Base-by-base conservation (phyloP, 2,797 vertebrate genomes). In the Spinus olivaceus region DNA sequence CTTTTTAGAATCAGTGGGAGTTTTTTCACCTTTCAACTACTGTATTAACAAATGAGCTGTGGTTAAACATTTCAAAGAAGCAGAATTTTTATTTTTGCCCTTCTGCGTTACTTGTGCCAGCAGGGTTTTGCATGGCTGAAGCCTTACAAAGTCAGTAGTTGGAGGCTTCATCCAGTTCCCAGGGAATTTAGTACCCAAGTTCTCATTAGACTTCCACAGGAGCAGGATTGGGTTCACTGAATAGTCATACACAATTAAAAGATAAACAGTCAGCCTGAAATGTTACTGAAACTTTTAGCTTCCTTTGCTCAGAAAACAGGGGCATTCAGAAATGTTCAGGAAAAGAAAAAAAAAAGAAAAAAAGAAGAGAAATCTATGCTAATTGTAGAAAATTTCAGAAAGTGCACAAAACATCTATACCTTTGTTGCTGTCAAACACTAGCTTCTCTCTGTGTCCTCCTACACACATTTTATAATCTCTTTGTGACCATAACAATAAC, bases 71-170 rank as follows among this genome's bases (percentile, higher is more conserved):
- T 88, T 86, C 84, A 91, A 50, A 83, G 63, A 63, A 63, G 74
- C 44, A 83, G 90, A 93, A 86, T 89, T 91, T 94, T 93, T 93
- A 88, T 78, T 94, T 92, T 88, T 96, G 39, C 86, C 94, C 50
- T 74, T 89, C 57, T 35, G 63, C 2, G 0, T 86, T 88, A 41
- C 88, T 94, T 71, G 91, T 96, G 91, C 88, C 95, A 96, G 88
- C 77, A 90, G 91, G 81, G 96, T 91, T 96, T 95, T 96, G 88
- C 96, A 96, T 91, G 94, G 92, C 90, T 96, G 94, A 86, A 94
- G 95, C 87, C 82, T 94, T 81, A 96, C 95, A 96, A 95, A 96
- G 85, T 94, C 90, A 51, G 63, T 64, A 79, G 72, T 70, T 86
- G 85, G 69, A 92, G 81, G 64, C 73, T 94, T 15, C 57, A 25